Percentiles rank a stretch among this genome's conserved stretches.
These are phyloP conservation scores for Dryadula phaetusa DNA, from an alignment of 2,888 invertebrate species.

Conservation along the genomic window DNA sequence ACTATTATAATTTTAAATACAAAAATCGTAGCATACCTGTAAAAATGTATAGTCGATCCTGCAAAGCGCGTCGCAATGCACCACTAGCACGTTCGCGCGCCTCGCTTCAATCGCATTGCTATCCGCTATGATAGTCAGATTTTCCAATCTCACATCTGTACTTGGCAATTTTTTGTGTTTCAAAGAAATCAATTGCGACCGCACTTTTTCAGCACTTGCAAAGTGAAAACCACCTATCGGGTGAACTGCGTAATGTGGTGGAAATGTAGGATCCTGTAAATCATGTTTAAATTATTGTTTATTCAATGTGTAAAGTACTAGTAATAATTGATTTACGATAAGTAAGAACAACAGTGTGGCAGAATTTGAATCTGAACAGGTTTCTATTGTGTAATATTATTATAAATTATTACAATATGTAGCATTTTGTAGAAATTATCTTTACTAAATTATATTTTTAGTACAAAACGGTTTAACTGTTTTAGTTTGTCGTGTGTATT, in stretches of 20 bases:
- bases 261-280: conserved; percentile 60
- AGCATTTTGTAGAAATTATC: too few relatives aligned
- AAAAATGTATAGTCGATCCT: conserved; percentile 88
- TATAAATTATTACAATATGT: too few relatives aligned
- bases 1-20: too few relatives aligned
- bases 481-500: too few relatives aligned
- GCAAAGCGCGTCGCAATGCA: conserved; percentile 86
- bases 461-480: too few relatives aligned
- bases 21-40: conserved; percentile 74
- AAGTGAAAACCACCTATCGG: conserved; percentile 73
- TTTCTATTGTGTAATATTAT: too few relatives aligned
- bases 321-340: too few relatives aligned
- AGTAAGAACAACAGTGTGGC: too few relatives aligned
- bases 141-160: conserved; percentile 34
- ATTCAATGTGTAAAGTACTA: too few relatives aligned
- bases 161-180: conserved; percentile 37
- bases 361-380: too few relatives aligned
- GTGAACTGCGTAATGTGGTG: conserved; percentile 67
- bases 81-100: conserved; percentile 71
- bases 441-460: too few relatives aligned
- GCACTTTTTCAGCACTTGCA: conserved; percentile 73
- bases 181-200: conserved; percentile 60
- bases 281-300: not conserved
- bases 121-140: conserved; percentile 39
- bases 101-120: conserved; percentile 34